phyloP scores from a whole-genome alignment of 2,797 vertebrate genomes.

The Xenops minutus region DNA sequence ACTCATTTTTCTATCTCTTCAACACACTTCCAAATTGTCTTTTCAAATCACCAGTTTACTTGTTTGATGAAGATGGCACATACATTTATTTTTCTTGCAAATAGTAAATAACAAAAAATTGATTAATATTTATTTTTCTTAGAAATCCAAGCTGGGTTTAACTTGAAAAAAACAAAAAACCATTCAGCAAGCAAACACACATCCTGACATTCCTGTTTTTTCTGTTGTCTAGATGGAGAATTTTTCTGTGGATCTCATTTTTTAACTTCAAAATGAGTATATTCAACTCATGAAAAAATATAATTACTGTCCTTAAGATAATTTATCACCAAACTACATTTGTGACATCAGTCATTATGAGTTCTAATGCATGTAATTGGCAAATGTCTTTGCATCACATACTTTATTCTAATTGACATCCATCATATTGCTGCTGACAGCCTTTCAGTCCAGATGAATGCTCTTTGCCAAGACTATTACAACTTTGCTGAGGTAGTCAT shows the following conservation, averaged over 20 bases:
- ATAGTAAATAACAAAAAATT: neutral
- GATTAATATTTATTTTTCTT: neutral
- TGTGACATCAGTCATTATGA: slow-evolving; percentile 70
- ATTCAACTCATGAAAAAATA: slow-evolving; percentile 54
- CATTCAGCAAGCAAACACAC: neutral
- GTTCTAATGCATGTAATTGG: slow-evolving; percentile 71
- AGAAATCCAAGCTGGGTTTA: neutral
- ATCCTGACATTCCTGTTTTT: neutral
- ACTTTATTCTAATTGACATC: slow-evolving; percentile 72
- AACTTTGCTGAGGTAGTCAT: slow-evolving; percentile 50
- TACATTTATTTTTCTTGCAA: neutral
- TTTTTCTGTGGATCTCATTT: slow-evolving; percentile 5
- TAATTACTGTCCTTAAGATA: slow-evolving; percentile 68
- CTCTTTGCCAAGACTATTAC: slow-evolving; percentile 60
- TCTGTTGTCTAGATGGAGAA: neutral
- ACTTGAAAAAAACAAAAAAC: neutral
- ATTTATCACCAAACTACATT: slow-evolving; percentile 66
- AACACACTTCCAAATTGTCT: neutral
- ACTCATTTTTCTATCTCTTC: neutral
- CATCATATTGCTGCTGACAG: slow-evolving; percentile 67
- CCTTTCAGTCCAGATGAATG: slow-evolving; percentile 68
- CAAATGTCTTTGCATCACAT: slow-evolving; percentile 66
- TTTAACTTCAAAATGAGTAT: slow-evolving; percentile 29
- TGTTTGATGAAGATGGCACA: neutral
- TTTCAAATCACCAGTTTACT: neutral